Conservation (phyloP, 2,113 vertebrate species). For the Galemys pyrenaicus region DNA sequence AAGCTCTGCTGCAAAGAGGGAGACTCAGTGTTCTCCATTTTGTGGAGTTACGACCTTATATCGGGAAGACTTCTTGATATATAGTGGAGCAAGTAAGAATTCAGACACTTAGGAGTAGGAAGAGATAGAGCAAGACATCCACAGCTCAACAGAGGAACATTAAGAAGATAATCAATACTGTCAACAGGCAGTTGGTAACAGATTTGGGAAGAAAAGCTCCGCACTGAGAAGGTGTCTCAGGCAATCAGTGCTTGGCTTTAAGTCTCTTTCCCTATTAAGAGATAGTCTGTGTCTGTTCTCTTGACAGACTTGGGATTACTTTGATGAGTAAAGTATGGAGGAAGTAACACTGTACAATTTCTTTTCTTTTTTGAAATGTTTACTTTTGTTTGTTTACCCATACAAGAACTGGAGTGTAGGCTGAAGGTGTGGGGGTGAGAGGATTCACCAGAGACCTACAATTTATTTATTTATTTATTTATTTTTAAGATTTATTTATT, state of each 20-base stretch:
- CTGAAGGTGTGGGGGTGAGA: too few relatives aligned
- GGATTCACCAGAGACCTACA: too few relatives aligned
- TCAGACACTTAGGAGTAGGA: background rate
- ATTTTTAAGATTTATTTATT: too few relatives aligned
- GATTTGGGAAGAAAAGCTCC: background rate
- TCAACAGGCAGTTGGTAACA: background rate
- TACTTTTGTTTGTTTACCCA: too few relatives aligned
- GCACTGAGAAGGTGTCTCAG: background rate
- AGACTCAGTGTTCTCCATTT: background rate
- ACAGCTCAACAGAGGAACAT: background rate
- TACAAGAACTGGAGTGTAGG: too few relatives aligned
- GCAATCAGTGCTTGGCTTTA: background rate
- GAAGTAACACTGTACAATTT: background rate
- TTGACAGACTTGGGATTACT: background rate
- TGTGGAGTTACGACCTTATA: background rate
- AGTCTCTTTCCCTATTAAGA: background rate
- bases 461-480: too few relatives aligned
- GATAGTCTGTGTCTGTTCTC: background rate
- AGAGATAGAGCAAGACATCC: background rate
- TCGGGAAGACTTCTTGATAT: background rate
- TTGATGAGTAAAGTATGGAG: background rate
- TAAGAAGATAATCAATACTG: background rate
- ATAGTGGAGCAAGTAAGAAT: slow-evolving; percentile 16
- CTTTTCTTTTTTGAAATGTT: too few relatives aligned
- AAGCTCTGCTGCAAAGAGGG: background rate